These are phyloP conservation scores for Trichomycterus rosablanca DNA, from an alignment of 2,113 vertebrate genomes.

Conservation along the genomic window DNA sequence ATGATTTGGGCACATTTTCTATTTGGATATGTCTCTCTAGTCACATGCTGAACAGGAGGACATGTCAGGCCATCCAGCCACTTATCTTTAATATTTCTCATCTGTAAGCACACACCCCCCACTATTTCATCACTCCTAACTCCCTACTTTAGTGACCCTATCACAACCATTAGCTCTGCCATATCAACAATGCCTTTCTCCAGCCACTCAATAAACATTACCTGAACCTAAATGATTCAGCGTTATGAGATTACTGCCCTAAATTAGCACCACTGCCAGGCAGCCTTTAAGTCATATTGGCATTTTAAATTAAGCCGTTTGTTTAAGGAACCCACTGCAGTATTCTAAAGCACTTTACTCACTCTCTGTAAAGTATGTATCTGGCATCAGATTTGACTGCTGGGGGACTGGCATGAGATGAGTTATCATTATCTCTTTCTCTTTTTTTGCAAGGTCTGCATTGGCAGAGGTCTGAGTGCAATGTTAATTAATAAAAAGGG, in stretches of 20 bases:
- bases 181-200: slow-evolving; percentile 26
- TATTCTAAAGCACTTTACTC: slow-evolving; percentile 16
- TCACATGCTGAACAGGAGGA: too few relatives aligned
- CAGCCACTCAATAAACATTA: slow-evolving; percentile 31
- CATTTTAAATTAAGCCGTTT: slow-evolving; percentile 20
- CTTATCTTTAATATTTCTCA: slow-evolving; percentile 1
- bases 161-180: slow-evolving; percentile 1
- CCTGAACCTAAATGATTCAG: slow-evolving; percentile 24
- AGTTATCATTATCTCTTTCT: slow-evolving; percentile 66
- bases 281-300: slow-evolving; percentile 34
- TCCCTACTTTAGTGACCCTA: slow-evolving; percentile 10
- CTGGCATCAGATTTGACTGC: slow-evolving; percentile 48
- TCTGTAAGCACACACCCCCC: slow-evolving; percentile 9
- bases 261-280: slow-evolving; percentile 24
- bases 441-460: slow-evolving; percentile 66
- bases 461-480: slow-evolving; percentile 57
- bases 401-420: slow-evolving; percentile 63
- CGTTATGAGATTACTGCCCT: slow-evolving; percentile 16
- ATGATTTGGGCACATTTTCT: too few relatives aligned
- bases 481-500: slow-evolving; percentile 61
- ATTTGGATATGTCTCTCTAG: too few relatives aligned
- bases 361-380: slow-evolving; percentile 25
- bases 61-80: not conserved
- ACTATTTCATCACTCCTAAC: slow-evolving; percentile 4
- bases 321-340: slow-evolving; percentile 20